Base-by-base conservation (phyloP, 2,888 invertebrate species). In the Gymnocheta viridis region DNA sequence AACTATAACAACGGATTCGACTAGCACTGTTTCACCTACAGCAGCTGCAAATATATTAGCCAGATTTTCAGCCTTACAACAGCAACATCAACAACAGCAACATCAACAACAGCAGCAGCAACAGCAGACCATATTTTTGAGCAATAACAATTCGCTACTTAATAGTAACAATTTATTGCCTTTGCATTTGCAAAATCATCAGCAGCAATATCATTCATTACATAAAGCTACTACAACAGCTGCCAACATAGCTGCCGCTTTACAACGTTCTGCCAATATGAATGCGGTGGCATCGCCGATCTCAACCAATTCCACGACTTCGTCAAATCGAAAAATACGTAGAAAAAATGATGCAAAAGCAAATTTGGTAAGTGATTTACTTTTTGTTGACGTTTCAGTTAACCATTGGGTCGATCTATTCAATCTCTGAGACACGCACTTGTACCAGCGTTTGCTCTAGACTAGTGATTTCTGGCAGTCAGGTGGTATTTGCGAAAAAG, bases 251-350 rank as follows among this genome's bases (percentile, higher is more conserved):
- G 87, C 89, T 74, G 87, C 86, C 87, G 86, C 87, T 73, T 86
- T 89, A 85, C 88, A 90, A 88, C 88, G 90, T 88, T 86, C 90
- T 83, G 89, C 88, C 91, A 92, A 89, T 89, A 92, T 92, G 92
- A 92, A 92, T 90, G 92, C 92, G 87, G 92, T 92, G 87, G 92
- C 91, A 85, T 90, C 92, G 87, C 91, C 91, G 88, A 92, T 92
- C 88, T 89, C 92, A 89, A 90, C 91, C 89, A 91, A 91, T 88
- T 89, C 92, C 88, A 90, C 94, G 92, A 93, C 94, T 92, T 92
- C 94, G 91, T 92, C 94, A 91, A 93, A 93, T 92, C 94, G 94
- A 92, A 95, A 95, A 93, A 94, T 94, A 92, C 93, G 95, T 91
- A 94, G 95, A 93, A 95, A 95, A 93, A 93, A 93, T 89, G 95